Evolutionary conservation across 2,797 vertebrate species (phyloP), one percentile per base, ranked within the genome.

Genomic region (Acanthopagrus latus): DNA sequence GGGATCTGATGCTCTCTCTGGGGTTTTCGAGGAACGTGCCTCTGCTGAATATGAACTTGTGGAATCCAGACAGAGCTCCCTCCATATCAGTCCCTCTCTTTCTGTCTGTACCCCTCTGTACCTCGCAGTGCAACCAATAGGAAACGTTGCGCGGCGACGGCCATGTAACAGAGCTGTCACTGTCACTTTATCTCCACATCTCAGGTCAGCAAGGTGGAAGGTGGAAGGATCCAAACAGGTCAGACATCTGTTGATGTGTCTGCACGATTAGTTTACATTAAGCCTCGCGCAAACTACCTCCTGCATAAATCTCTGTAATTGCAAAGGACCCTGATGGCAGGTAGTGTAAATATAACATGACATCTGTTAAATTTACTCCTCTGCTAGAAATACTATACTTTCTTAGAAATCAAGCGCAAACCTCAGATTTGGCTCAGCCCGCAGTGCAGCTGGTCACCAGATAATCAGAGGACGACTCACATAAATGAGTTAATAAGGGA

Each of bases 311-410:
- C 78, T 80, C 23, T 54, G 25, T 74, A 65, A 84, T 77, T 81
- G 74, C 17, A 25, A 52, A 78, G 64, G 64, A 76, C 55, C 44
- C 63, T 29, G 1, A 11, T 65, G 69, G 63, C 48, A 64, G 71
- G 67, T 66, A 76, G 77, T 80, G 65, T 78, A 72, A 79, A 84
- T 76, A 67, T 71, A 78, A 76, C 59, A 74, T 77, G 74, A 73
- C 71, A 81, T 66, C 67, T 77, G 43, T 44, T 74, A 57, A 71
- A 81, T 75, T 41, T 68, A 73, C 70, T 66, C 47, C 75, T 74
- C 72, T 41, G 57, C 3, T 60, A 44, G 77, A 71, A 72, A 84
- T 67, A 77, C 67, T 55, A 69, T 71, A 71, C 74, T 82, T 63
- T 84, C 52, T 64, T 52, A 78, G 64, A 85, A 86, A 76, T 78